Evolutionary conservation across 1,140 invertebrate species (phyloP), one percentile per base, ranked within the genome.

Genomic region (Lutraria rhynchaena): DNA sequence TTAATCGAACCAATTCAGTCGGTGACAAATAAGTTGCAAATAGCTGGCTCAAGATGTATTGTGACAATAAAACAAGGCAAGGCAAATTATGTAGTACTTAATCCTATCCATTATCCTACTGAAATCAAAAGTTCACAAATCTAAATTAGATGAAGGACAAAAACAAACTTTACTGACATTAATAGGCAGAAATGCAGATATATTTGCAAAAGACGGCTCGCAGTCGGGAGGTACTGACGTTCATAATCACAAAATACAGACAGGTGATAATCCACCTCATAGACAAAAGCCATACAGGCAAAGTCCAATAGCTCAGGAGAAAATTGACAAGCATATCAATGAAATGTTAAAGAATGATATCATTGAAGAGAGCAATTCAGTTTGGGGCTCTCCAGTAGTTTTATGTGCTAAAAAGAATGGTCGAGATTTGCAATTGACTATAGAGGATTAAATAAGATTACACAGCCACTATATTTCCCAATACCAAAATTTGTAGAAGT

Each of bases 401-500:
- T 19, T 46, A 9, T 46, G 44, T 46, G 19, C 9, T 11, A 46
- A 19, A 19, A 46, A 46, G 19, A 9, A 46, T 19, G 44, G 19
- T 19, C 44, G 19, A 46, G 44, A 19, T 46, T 46, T 46, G 44
- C 19, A 11, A 46, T 46, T 46, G 44, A 46, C 19, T 46, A 46
- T 46, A 46, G 44, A 19, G 44, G 44, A 46, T 19, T 46, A 11
- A 46, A 46, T 11, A 46, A 46, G n/a, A 58, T 80, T 11, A 86
- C 86, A 0, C 63, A 71, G 13, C 76, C 77, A 57, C 49, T 63
- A 27, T 71, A 35, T 24, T 80, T 69, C 24, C 73, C 83, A 1
- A 17, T 86, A 5, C 81, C 82, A 61, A 33, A 31, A 3, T 60
- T 70, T 27, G 73, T 77, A 22, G 81, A 82, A 58, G 81, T 86